Base-by-base conservation (phyloP, 2,113 vertebrate genomes). In the Ciconia stormi region DNA sequence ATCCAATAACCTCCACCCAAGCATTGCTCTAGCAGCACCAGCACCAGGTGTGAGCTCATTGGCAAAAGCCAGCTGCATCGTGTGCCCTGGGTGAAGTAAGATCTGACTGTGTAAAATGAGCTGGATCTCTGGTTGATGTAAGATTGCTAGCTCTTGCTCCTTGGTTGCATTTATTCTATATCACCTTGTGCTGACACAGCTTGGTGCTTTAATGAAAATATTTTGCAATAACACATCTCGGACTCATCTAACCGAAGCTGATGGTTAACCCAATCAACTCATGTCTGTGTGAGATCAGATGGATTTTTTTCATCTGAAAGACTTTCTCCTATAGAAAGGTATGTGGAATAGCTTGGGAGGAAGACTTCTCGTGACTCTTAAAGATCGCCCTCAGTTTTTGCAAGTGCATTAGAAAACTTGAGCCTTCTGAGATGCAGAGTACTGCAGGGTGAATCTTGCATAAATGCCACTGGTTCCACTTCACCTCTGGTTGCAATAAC, bases 361-460 rank as follows among this genome's bases (percentile, higher is more conserved):
- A 74, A 58, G 40, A 3, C 8, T 78, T 30, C 77, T 56, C 0
- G 0, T 52, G 47, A 4, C 30, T 62, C 22, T 22, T 40, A 7
- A 62, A 74, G 36, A 10, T 42, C 0, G 0, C 10, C 36, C 11
- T 66, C 3, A 8, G 34, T 1, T 58, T 53, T 79, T 22, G 21
- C 40, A 67, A 40, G 11, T 3, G 3, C 2, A 1, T 6, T 7
- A 9, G 78, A 19, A 36, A 63, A 63, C 3, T 2, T 12, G 27
- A 42, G 17, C 15, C 10, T 67, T 30, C 27, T 23, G 38, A 56
- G 58, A 8, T 25, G 20, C 13, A 5, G 32, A 22, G 11, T 5
- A 0, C 30, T 7, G 5, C 18, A 32, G 30, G 23, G 29, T n/a
- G n/a, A 61, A 26, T 58, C 21, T 27, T 73, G 17, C 9, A 19